Percentiles rank a stretch among this genome's conserved stretches.
These are phyloP conservation scores for Wasmannia auropunctata DNA, from an alignment of 1,140 invertebrate genomes.

Conservation along the genomic window DNA sequence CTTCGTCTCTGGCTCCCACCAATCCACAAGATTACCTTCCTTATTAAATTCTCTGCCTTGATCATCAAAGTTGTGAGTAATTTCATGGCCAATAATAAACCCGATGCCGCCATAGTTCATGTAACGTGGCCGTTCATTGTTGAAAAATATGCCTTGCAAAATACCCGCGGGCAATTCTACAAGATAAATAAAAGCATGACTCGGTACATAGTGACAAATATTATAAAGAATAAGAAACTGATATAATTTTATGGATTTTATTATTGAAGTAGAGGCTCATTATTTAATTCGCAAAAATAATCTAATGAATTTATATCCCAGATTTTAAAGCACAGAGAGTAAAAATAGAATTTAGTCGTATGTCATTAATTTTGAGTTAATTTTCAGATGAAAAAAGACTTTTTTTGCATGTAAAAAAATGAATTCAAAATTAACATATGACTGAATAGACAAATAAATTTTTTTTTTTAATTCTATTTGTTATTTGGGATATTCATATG, in stretches of 20 bases:
- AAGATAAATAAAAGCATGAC: not conserved
- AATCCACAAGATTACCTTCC: conserved; percentile 89
- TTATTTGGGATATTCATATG: no score
- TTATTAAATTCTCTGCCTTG: conserved; percentile 96
- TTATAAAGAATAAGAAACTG: not conserved
- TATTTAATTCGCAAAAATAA: not conserved
- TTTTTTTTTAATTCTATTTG: no score
- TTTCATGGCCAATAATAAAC: conserved; percentile 97
- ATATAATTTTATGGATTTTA: not conserved
- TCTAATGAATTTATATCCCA: conserved; percentile 76
- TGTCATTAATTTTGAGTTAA: no score
- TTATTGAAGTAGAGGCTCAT: not conserved
- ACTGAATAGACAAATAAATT: no score
- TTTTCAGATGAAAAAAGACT: no score
- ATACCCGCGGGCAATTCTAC: conserved; percentile 91
- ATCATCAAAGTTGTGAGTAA: conserved; percentile 97
- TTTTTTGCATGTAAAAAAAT: no score
- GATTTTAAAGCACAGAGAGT: no score
- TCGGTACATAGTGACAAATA: no score
- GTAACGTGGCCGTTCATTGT: conserved; percentile 92
- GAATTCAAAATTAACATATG: no score
- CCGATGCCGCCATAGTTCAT: conserved; percentile 97
- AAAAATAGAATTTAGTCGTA: no score
- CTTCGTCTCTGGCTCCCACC: conserved; percentile 84
- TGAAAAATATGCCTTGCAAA: conserved; percentile 95